Conservation (phyloP, 2,113 vertebrate genomes). For the Tyrannus savana region DNA sequence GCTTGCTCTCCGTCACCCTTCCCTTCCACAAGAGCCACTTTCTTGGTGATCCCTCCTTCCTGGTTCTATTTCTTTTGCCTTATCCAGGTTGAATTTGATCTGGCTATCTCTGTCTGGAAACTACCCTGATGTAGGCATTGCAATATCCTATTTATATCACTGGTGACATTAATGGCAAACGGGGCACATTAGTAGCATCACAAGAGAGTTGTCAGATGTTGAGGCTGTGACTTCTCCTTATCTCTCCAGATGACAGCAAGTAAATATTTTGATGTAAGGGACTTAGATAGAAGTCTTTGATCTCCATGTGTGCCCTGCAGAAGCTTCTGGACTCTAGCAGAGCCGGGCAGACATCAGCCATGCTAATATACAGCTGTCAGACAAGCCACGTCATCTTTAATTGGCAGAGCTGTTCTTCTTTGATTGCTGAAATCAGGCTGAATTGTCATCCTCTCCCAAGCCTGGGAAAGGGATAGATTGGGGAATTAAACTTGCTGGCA, state of each 20-base stretch:
- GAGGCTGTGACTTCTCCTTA: constrained; percentile 46
- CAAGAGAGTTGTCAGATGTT: constrained; percentile 44
- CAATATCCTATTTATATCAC: constrained; percentile 17
- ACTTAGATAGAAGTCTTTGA: constrained; percentile 58
- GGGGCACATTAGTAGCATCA: not conserved
- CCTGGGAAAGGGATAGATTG: not conserved
- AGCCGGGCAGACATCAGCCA: not conserved
- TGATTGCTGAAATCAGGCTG: not conserved
- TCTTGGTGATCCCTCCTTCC: not conserved
- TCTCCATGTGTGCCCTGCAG: constrained; percentile 24
- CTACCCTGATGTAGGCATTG: not conserved
- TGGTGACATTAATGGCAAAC: not conserved
- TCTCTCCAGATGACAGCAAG: constrained; percentile 57
- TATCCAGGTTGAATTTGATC: not conserved
- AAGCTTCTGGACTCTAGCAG: constrained; percentile 27
- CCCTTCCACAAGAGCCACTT: not conserved
- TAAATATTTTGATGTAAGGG: constrained; percentile 64
- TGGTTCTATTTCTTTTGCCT: not conserved
- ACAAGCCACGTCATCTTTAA: not conserved
- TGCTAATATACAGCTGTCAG: not conserved
- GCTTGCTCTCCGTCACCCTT: rapidly evolving
- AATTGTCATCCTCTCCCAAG: not conserved
- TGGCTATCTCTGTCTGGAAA: not conserved
- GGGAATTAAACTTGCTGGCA: not conserved
- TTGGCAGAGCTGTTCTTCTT: not conserved